These are phyloP conservation scores for Apotomis betuletana DNA, from an alignment of 2,888 invertebrate genomes.

Conservation along the genomic window DNA sequence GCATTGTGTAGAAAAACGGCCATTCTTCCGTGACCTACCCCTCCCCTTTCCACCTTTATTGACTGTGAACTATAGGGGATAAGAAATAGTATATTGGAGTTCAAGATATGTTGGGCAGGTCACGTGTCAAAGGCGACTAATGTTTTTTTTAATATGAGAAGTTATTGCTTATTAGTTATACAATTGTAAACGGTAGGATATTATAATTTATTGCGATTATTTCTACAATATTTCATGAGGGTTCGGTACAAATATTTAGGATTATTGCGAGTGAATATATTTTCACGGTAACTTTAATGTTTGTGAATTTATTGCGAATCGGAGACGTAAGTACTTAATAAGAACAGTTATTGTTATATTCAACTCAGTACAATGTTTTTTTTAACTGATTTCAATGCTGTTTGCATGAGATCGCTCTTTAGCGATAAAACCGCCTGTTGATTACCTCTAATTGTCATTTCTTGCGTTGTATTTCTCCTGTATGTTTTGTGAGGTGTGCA, in stretches of 20 bases:
- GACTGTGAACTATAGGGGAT: constrained; percentile 42
- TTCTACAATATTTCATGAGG: constrained; percentile 2
- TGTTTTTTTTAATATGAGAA: constrained; percentile 70
- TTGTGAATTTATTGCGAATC: background rate
- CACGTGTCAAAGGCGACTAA: constrained; percentile 67
- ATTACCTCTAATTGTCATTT: too few species aligned
- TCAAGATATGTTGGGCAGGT: constrained; percentile 52
- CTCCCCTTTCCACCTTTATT: constrained; percentile 44
- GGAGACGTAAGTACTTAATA: background rate
- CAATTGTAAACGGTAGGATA: constrained; percentile 63
- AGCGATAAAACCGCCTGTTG: too few species aligned
- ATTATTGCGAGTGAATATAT: background rate
- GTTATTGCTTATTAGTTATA: constrained; percentile 69
- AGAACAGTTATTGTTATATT: too few species aligned
- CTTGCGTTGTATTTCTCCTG: too few species aligned
- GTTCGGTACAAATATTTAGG: constrained; percentile 2
- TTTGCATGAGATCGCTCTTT: too few species aligned
- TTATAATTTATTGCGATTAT: constrained; percentile 55
- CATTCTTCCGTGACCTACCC: constrained; percentile 53
- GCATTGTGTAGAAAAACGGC: constrained; percentile 66
- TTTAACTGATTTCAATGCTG: too few species aligned
- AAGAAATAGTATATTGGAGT: constrained; percentile 40
- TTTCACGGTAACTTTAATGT: background rate
- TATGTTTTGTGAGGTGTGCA: too few species aligned
- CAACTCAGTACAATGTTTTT: too few species aligned